These are phyloP conservation scores for Ictalurus punctatus DNA, from an alignment of 2,113 vertebrate species.

Conservation along the genomic window DNA sequence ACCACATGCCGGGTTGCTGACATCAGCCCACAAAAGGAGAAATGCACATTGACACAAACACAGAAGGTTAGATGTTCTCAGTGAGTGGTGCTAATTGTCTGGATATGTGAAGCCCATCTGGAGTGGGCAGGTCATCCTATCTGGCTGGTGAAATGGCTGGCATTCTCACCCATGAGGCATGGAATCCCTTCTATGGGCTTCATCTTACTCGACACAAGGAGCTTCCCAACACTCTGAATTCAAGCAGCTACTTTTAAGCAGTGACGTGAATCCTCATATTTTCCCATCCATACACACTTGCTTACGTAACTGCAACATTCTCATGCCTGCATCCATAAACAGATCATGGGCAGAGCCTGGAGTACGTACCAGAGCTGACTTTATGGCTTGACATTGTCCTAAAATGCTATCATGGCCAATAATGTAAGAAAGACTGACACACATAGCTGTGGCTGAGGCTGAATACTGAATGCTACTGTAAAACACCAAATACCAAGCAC, in stretches of 20 bases:
- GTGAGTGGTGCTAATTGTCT: conserved; percentile 35
- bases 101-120: conserved; percentile 46
- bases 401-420: neutral
- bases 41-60: conserved; percentile 14
- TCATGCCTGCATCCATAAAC: conserved; percentile 37
- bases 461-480: neutral
- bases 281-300: conserved; percentile 51
- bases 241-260: conserved; percentile 68
- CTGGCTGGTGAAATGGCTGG: conserved; percentile 65
- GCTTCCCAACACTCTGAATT: conserved; percentile 57
- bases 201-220: conserved; percentile 46
- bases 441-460: neutral
- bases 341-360: neutral
- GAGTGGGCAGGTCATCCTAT: conserved; percentile 38
- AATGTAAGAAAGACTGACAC: neutral
- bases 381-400: neutral
- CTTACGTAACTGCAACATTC: conserved; percentile 59
- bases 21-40: conserved; percentile 51
- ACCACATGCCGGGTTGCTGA: conserved; percentile 48
- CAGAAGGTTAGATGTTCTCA: conserved; percentile 20
- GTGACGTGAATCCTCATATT: conserved; percentile 66
- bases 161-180: conserved; percentile 66
- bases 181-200: conserved; percentile 73
- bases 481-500: neutral
- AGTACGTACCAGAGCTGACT: neutral